A percentile compares a stretch with the other conserved stretches of the same genome.
phyloP scores from a whole-genome alignment of 2,797 vertebrate species.

The Sebastes miniatus region DNA sequence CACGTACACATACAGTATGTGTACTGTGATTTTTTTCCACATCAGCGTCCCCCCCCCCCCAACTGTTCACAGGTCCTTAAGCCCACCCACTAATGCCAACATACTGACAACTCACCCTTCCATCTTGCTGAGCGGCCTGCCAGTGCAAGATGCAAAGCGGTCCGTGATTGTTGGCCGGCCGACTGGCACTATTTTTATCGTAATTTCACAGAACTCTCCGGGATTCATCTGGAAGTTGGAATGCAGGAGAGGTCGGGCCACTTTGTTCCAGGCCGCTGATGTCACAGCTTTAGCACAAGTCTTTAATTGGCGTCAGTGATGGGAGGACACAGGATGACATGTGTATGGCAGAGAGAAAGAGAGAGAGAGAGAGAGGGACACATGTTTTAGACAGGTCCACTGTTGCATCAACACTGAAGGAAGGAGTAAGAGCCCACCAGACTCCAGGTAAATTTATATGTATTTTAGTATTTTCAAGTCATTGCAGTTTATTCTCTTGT shows the following conservation, averaged over 20 bases:
- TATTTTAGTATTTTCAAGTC: neutral
- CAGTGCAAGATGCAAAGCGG: slow-evolving; percentile 57
- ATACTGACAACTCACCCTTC: slow-evolving; percentile 56
- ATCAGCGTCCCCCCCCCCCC: slow-evolving; percentile 54
- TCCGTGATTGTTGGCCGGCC: slow-evolving; percentile 49
- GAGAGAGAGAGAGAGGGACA: slow-evolving; percentile 17
- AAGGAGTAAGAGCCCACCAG: slow-evolving; percentile 10
- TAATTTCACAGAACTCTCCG: slow-evolving; percentile 89
- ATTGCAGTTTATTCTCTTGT: neutral
- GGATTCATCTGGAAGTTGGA: slow-evolving; percentile 70
- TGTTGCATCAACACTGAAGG: slow-evolving; percentile 40
- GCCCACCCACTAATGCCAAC: slow-evolving; percentile 54
- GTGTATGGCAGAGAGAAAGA: slow-evolving; percentile 18
- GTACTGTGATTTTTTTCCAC: slow-evolving; percentile 54
- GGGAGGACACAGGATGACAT: slow-evolving; percentile 43
- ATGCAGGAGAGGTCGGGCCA: slow-evolving; percentile 15
- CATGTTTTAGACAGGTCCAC: slow-evolving; percentile 35
- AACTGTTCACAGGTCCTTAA: slow-evolving; percentile 72
- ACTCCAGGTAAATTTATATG: slow-evolving; percentile 52
- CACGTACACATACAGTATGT: slow-evolving; percentile 18
- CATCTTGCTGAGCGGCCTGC: slow-evolving; percentile 52
- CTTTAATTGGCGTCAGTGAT: slow-evolving; percentile 70
- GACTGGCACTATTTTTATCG: slow-evolving; percentile 90
- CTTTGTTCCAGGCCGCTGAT: slow-evolving; percentile 76
- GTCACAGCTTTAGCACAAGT: slow-evolving; percentile 71